Percentiles rank a stretch among this genome's conserved stretches.
Conservation (phyloP, 2,888 invertebrate species). For the Agrotis segetum region DNA sequence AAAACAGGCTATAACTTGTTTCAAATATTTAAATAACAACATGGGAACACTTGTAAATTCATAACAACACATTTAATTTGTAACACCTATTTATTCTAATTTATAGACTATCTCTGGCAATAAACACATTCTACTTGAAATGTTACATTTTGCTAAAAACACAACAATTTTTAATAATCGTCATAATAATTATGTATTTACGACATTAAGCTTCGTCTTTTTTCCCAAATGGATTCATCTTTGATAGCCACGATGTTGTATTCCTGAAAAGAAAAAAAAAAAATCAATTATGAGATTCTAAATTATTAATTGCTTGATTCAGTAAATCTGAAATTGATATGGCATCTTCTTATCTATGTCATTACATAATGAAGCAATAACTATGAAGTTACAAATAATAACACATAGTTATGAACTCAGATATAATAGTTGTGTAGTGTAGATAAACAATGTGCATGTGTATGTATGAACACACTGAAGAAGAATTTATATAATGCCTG, state of each 20-base stretch:
- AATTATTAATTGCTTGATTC: neutral
- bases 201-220: slow-evolving; percentile 91
- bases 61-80: slow-evolving; percentile 37
- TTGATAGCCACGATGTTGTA: slow-evolving; percentile 93
- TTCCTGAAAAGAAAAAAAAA: slow-evolving; percentile 73
- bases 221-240: slow-evolving; percentile 95
- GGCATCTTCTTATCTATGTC: neutral
- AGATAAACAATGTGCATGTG: slow-evolving; percentile 2
- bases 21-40: neutral
- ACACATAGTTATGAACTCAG: neutral
- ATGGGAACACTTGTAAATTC: slow-evolving; percentile 1
- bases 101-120: slow-evolving; percentile 60
- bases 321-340: neutral
- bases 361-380: neutral
- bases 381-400: neutral
- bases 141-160: slow-evolving; percentile 80
- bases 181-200: slow-evolving; percentile 44
- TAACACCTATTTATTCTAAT: slow-evolving; percentile 63
- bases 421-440: neutral
- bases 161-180: slow-evolving; percentile 76
- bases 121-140: slow-evolving; percentile 80
- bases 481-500: neutral
- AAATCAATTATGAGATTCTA: neutral
- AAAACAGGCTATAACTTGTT: neutral
- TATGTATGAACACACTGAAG: neutral